These are phyloP conservation scores for Schizopygopsis malacanthus DNA, from an alignment of 2,797 vertebrate genomes.

Conservation along the genomic window DNA sequence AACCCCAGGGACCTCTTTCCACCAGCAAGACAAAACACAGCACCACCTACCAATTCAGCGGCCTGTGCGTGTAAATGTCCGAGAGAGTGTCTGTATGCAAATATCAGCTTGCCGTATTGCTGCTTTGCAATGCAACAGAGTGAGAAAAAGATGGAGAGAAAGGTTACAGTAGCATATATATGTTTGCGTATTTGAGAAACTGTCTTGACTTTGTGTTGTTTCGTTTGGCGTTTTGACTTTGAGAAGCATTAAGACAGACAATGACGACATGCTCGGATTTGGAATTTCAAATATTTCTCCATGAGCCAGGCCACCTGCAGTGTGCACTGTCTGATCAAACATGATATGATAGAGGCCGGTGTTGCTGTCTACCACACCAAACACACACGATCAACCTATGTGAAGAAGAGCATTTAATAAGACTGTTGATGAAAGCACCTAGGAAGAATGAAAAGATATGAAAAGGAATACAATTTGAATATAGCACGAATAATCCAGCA, in stretches of 20 bases:
- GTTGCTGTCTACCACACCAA: slow-evolving; percentile 23
- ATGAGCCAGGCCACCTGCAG: slow-evolving; percentile 21
- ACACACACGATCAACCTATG: neutral
- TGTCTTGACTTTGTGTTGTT: slow-evolving; percentile 12
- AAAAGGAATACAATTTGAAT: slow-evolving; percentile 17
- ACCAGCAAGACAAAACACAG: slow-evolving; percentile 39
- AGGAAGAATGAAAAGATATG: neutral
- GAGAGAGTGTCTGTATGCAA: slow-evolving; percentile 1
- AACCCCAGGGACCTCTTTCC: slow-evolving; percentile 36
- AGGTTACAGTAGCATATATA: slow-evolving; percentile 14
- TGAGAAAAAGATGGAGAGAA: neutral
- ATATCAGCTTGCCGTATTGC: neutral
- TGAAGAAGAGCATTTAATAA: neutral
- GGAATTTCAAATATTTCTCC: slow-evolving; percentile 8
- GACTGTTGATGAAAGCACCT: neutral
- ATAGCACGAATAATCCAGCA: slow-evolving; percentile 61
- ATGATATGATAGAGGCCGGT: slow-evolving; percentile 52
- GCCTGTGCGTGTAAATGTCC: neutral
- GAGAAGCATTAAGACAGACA: slow-evolving; percentile 26
- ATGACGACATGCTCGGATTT: slow-evolving; percentile 12
- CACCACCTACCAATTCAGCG: slow-evolving; percentile 2
- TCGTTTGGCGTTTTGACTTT: neutral
- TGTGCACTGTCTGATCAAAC: slow-evolving; percentile 1
- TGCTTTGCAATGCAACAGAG: neutral
- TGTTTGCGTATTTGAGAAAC: slow-evolving; percentile 11